Conservation (phyloP, 92 coral and sea anemone species). For the Actinostola sp. region DNA sequence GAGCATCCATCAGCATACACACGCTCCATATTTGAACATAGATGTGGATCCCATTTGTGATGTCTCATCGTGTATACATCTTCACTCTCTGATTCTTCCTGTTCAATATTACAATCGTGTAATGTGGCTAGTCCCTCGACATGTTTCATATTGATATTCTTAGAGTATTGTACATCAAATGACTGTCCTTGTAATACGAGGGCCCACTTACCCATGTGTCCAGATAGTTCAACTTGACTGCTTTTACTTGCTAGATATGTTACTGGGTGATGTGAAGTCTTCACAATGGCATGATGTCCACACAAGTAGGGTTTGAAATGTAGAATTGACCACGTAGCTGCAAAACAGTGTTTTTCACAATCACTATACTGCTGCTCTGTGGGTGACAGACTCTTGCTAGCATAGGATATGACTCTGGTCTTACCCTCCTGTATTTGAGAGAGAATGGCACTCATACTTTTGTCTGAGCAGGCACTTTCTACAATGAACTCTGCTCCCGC, state of each 20-base stretch:
- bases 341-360: conserved; percentile 16
- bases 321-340: conserved; percentile 20
- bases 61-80: neutral
- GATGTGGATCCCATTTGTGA: conserved; percentile 10
- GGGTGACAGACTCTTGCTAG: conserved; percentile 14
- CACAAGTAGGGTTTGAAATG: conserved; percentile 21
- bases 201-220: conserved; percentile 22
- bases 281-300: conserved; percentile 28
- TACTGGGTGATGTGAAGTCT: conserved; percentile 34
- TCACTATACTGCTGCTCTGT: conserved; percentile 14
- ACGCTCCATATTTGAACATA: conserved; percentile 5
- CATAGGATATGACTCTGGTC: conserved; percentile 7
- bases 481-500: conserved; percentile 12
- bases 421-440: conserved; percentile 9
- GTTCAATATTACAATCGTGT: conserved; percentile 11
- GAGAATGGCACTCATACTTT: conserved; percentile 17
- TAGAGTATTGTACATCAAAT: conserved; percentile 9
- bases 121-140: conserved; percentile 15
- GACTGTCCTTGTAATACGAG: conserved; percentile 29
- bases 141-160: conserved; percentile 19
- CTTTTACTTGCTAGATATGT: conserved; percentile 17
- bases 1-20: conserved; percentile 26
- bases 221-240: neutral
- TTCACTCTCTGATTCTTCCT: neutral
- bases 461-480: conserved; percentile 6